Conservation (phyloP, 2,113 vertebrate genomes). For the Fregata magnificens region DNA sequence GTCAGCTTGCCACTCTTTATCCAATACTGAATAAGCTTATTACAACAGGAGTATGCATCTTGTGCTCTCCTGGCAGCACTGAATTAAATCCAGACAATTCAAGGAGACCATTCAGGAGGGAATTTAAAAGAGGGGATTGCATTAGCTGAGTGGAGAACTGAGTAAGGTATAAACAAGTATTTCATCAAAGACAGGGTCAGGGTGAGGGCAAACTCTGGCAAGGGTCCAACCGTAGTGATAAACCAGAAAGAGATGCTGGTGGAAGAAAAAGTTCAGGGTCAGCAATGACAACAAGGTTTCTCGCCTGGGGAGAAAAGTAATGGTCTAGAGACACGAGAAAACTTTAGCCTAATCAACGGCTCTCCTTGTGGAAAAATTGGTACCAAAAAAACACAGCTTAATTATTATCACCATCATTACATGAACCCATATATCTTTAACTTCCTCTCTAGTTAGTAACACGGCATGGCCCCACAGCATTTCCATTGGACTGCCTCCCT, state of each 20-base stretch:
- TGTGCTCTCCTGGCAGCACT: neutral
- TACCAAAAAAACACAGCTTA: slow-evolving; percentile 9
- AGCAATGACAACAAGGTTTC: slow-evolving; percentile 1
- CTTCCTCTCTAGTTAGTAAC: neutral
- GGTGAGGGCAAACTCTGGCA: slow-evolving; percentile 28
- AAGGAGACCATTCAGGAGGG: slow-evolving; percentile 8
- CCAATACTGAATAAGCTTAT: neutral
- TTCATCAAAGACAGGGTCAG: slow-evolving; percentile 38
- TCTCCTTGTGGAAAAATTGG: neutral
- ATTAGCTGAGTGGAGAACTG: neutral
- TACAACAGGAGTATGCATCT: neutral
- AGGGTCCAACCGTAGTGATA: neutral
- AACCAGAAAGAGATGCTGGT: neutral
- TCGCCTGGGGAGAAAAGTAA: neutral
- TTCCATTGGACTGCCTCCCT: neutral
- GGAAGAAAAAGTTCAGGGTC: slow-evolving; percentile 45
- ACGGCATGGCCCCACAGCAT: rapidly evolving
- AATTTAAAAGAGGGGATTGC: neutral
- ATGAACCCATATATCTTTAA: neutral
- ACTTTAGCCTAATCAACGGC: neutral
- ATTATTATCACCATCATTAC: neutral
- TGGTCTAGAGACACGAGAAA: neutral
- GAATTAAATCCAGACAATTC: slow-evolving; percentile 21
- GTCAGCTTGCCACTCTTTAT: neutral
- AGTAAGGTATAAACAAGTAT: slow-evolving; percentile 45